Evolutionary conservation across 2,888 invertebrate species (phyloP).

Genomic region (Hymenopus coronatus): DNA sequence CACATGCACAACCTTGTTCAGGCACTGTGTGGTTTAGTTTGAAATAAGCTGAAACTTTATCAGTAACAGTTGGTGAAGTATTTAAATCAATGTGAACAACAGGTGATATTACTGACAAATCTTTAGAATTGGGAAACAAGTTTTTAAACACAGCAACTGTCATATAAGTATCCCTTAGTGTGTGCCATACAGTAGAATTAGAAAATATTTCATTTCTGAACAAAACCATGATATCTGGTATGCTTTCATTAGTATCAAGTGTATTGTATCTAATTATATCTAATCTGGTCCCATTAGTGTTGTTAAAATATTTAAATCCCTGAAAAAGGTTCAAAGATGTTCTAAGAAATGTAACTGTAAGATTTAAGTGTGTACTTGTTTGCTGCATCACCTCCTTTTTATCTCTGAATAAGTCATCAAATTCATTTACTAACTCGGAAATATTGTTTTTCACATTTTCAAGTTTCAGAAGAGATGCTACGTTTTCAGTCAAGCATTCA

Average conservation of each 20-base stretch:
- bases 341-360: neutral
- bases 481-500: neutral
- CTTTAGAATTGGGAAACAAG: neutral
- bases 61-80: neutral
- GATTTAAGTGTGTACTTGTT: neutral
- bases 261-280: neutral
- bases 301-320: neutral
- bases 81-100: neutral
- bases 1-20: neutral
- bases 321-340: neutral
- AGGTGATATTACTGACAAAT: neutral
- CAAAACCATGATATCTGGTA: neutral
- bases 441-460: neutral
- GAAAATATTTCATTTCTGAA: neutral
- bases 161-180: neutral
- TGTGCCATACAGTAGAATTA: neutral
- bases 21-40: neutral
- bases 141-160: neutral
- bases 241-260: neutral
- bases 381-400: neutral
- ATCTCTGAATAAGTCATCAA: neutral
- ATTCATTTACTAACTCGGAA: neutral
- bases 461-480: neutral
- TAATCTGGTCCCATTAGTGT: neutral
- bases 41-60: neutral